A percentile compares a stretch with the other conserved stretches of the same genome.
phyloP scores from a whole-genome alignment of 2,113 vertebrate genomes.

The Myiozetetes cayanensis region DNA sequence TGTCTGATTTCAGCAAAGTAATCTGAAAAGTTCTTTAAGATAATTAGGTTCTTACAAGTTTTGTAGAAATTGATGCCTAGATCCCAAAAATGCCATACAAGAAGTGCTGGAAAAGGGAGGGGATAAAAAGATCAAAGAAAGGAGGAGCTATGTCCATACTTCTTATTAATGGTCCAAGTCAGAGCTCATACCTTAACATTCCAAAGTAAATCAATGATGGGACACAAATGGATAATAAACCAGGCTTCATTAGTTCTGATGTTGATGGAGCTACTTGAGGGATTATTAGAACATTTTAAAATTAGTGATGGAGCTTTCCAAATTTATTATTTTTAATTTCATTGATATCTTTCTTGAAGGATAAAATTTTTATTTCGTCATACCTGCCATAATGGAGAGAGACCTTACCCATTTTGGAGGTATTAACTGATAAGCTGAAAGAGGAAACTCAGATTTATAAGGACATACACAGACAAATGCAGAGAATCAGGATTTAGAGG shows the following conservation, averaged over 20 bases:
- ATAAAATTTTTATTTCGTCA: not conserved
- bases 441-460: not conserved
- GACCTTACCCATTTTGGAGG: not conserved
- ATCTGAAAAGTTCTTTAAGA: not conserved
- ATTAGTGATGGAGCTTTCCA: not conserved
- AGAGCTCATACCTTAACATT: not conserved
- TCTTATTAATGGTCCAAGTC: not conserved
- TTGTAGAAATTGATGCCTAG: not conserved
- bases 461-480: not conserved
- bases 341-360: not conserved
- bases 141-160: not conserved
- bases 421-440: not conserved
- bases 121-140: not conserved
- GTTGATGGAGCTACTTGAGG: not conserved
- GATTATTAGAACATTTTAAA: not conserved
- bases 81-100: not conserved
- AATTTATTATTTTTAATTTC: not conserved
- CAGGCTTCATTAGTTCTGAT: not conserved
- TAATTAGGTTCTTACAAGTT: not conserved
- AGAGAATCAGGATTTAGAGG: not conserved
- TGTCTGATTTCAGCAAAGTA: not conserved
- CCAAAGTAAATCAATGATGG: not conserved
- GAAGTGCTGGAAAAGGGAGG: not conserved
- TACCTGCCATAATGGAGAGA: not conserved
- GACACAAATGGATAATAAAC: not conserved